Conservation (phyloP, 2,888 invertebrate genomes). For the Yponomeuta cagnagella region DNA sequence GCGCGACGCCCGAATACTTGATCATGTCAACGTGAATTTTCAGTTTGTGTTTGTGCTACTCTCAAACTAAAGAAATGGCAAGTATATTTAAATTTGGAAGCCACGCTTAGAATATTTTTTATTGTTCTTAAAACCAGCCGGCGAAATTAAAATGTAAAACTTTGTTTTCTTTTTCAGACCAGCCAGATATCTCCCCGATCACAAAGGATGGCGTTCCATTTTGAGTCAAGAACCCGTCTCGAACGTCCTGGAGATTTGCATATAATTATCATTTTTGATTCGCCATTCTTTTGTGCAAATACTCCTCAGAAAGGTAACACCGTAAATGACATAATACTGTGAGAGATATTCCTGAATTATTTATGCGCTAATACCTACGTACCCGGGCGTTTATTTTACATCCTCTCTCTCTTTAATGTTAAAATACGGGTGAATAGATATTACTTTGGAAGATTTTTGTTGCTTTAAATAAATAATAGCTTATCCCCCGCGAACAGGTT, state of each 20-base stretch:
- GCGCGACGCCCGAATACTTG: slow-evolving; percentile 62
- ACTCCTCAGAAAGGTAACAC: slow-evolving; percentile 67
- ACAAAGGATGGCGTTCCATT: slow-evolving; percentile 6
- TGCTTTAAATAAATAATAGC: slow-evolving; percentile 70
- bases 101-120: neutral
- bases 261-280: slow-evolving; percentile 77
- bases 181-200: slow-evolving; percentile 16
- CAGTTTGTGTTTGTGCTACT: slow-evolving; percentile 30
- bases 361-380: slow-evolving; percentile 67
- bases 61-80: neutral
- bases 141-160: neutral
- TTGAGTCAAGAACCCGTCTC: slow-evolving; percentile 28
- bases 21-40: slow-evolving; percentile 48
- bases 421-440: slow-evolving; percentile 68
- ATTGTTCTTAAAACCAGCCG: neutral
- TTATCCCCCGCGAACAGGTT: slow-evolving; percentile 66
- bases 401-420: slow-evolving; percentile 43
- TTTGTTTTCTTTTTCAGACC: slow-evolving; percentile 1
- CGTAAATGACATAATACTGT: slow-evolving; percentile 72
- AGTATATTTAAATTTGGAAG: neutral
- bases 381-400: slow-evolving; percentile 28
- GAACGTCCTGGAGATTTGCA: slow-evolving; percentile 68
- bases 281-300: slow-evolving; percentile 74
- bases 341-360: slow-evolving; percentile 72
- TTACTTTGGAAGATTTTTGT: slow-evolving; percentile 71